Base-by-base conservation (phyloP, 1,140 invertebrate species). In the Zaprionus tsacasi region DNA sequence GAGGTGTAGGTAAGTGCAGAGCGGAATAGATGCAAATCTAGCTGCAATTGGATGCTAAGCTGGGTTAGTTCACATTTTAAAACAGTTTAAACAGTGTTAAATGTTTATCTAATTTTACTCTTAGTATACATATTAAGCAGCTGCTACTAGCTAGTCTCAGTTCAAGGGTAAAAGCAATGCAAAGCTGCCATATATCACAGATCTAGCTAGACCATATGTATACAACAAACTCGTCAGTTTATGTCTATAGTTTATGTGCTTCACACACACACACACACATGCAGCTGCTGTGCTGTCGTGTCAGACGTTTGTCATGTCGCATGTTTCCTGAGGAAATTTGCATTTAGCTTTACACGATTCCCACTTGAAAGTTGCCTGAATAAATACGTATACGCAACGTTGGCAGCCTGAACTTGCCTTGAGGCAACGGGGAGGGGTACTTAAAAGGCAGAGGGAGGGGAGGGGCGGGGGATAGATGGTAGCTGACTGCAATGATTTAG, bases 261-360 rank as follows among this genome's bases (percentile, higher is more conserved):
- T 36, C 48, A 68, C 70, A 71, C 78, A 74, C 11, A 50, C 48
- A 52, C 27, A 17, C 36, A 65, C 76, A 55, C 52, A 58, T 69
- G 75, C 3, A 27, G 38, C 35, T 36, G 63, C 40, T 48, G 45
- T 21, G 45, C 65, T 55, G 67, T 63, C 54, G 58, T 78, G 70
- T 70, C 58, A 54, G 72, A 59, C 52, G 70, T 50, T 70, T 57
- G 69, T 33, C 61, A 58, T 59, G 40, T 65, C 70, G 54, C 65
- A 61, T 50, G 58, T 82, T 82, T 82, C 81, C 86, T 79, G 67
- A 74, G 76, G 77, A 87, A 82, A 88, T 88, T 82, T 82, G 77
- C 57, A 56, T 63, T 61, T 54, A 45, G 56, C 75, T 70, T 86
- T 66, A 70, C 75, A 75, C 70, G 73, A 78, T 66, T 86, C 36